Conservation (phyloP, 2,888 invertebrate species). For the Rhodophaea formosa region DNA sequence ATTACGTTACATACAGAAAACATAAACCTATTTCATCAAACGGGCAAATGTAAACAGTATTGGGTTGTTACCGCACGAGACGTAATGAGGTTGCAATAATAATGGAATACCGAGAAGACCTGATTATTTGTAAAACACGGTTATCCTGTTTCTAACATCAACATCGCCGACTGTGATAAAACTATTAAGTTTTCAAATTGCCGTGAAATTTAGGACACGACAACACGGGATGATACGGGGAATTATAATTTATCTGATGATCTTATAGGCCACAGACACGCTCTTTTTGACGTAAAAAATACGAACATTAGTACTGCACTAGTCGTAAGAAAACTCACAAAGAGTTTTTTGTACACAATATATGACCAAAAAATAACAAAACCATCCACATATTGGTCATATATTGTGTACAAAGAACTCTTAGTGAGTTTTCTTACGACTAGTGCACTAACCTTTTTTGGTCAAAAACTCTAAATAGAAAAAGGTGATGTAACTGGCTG, state of each 20-base stretch:
- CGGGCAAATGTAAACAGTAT: slow-evolving; percentile 12
- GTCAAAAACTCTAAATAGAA: no score
- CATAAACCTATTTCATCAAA: slow-evolving; percentile 20
- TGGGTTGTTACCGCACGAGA: slow-evolving; percentile 23
- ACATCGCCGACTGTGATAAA: slow-evolving; percentile 26
- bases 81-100: slow-evolving; percentile 54
- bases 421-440: no score
- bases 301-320: background rate
- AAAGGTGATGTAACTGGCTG: no score
- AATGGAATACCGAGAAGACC: slow-evolving; percentile 52
- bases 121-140: slow-evolving; percentile 60
- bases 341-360: no score
- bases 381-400: no score
- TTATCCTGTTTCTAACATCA: slow-evolving; percentile 47
- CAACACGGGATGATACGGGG: background rate
- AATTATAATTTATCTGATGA: background rate
- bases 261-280: background rate
- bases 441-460: no score
- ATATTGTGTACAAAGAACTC: no score
- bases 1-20: slow-evolving; percentile 15
- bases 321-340: no score
- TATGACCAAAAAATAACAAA: no score
- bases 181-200: slow-evolving; percentile 23
- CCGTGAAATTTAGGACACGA: slow-evolving; percentile 20
- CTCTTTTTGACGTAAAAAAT: background rate